phyloP scores from a whole-genome alignment of 2,797 vertebrate genomes.

The Leuciscus waleckii region DNA sequence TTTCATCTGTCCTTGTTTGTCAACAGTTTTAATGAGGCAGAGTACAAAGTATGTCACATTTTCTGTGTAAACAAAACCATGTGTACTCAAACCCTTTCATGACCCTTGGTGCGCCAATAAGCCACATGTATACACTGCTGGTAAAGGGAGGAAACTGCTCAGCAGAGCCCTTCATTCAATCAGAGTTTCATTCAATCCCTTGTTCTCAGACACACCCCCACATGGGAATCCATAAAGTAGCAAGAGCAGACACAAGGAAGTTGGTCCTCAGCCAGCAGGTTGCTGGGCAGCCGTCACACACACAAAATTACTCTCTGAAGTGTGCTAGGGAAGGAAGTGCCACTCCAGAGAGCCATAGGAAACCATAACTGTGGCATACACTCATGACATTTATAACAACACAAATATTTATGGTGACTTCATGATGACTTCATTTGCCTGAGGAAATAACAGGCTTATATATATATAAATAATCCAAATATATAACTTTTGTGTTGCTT shows the following conservation, averaged over 20 bases:
- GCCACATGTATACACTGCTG: constrained; percentile 47
- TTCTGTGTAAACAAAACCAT: constrained; percentile 47
- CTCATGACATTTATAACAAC: constrained; percentile 30
- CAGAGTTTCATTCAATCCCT: constrained; percentile 61
- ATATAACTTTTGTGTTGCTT: too few species aligned
- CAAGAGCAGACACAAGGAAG: constrained; percentile 64
- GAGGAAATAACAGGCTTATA: not conserved
- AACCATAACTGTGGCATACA: constrained; percentile 44
- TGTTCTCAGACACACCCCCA: constrained; percentile 66
- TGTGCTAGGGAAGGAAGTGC: constrained; percentile 62
- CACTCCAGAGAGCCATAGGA: constrained; percentile 54
- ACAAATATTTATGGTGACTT: not conserved
- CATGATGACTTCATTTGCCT: not conserved
- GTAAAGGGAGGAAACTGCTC: constrained; percentile 49
- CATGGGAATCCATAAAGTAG: constrained; percentile 64
- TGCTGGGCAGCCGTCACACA: constrained; percentile 65
- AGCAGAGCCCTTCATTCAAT: constrained; percentile 59
- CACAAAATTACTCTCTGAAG: constrained; percentile 57
- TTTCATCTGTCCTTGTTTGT: constrained; percentile 34
- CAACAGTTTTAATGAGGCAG: constrained; percentile 34
- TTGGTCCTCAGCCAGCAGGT: constrained; percentile 63
- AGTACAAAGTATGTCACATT: constrained; percentile 23
- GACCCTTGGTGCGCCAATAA: constrained; percentile 46
- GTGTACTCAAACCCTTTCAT: constrained; percentile 36
- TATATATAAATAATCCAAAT: too few species aligned